A percentile compares a stretch with the other conserved stretches of the same genome.
Evolutionary conservation across 2,797 vertebrate species (phyloP).

Genomic region (Sebastes minor): DNA sequence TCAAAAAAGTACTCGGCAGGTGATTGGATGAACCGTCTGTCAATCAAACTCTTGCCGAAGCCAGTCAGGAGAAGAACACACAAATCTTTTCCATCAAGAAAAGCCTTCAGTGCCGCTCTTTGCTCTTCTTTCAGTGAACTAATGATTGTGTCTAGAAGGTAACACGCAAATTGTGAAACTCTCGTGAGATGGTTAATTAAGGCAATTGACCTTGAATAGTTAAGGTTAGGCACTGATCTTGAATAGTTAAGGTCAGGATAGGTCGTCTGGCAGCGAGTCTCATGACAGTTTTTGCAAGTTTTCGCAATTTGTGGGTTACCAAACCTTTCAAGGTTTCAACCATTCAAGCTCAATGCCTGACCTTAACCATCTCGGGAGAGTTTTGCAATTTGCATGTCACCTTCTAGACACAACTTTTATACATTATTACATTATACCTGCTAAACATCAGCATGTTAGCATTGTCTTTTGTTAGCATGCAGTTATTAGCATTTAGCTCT

Average conservation of each 20-base stretch:
- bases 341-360: neutral
- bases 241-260: too few relatives aligned
- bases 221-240: rapidly evolving
- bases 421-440: neutral
- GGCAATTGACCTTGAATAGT: too few relatives aligned
- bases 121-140: neutral
- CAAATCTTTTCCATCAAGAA: neutral
- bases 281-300: too few relatives aligned
- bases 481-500: neutral
- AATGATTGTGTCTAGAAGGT: neutral
- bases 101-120: neutral
- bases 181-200: neutral
- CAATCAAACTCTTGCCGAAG: neutral
- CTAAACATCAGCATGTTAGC: neutral
- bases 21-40: neutral
- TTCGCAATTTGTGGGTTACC: too few relatives aligned
- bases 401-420: neutral
- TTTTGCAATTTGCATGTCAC: neutral
- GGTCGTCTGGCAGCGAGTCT: too few relatives aligned
- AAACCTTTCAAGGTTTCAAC: too few relatives aligned
- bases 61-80: neutral
- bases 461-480: neutral
- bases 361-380: neutral
- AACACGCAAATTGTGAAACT: neutral
- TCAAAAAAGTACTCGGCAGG: neutral